Base-by-base conservation (phyloP, 2,888 invertebrate genomes). In the Caenorhabditis sinica region DNA sequence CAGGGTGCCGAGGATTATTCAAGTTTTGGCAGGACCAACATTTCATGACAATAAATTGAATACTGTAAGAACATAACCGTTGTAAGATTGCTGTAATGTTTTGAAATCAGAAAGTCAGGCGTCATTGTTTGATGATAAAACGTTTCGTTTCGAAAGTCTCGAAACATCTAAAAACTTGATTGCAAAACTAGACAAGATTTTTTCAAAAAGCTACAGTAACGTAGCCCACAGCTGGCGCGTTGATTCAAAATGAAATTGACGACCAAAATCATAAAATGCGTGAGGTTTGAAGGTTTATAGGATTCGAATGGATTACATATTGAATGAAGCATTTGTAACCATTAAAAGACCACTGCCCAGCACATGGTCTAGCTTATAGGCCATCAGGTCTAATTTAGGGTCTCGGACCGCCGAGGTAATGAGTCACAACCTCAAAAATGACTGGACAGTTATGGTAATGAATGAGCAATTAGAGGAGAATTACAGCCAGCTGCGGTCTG, bases 371-470 rank as follows among this genome's bases (percentile, higher is more conserved):
- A 33, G 60, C 63, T 61, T 61, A 66, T 68, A 68, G 23, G 68
- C 58, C 45, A 43, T 45, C 43, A 76, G 76, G 60, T 68, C 66
- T 76, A 76, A 76, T 76, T 66, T 60, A 30, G 33, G 76, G 76
- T 68, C 61, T 30, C 68, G 36, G 68, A 68, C 76, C 76, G 51
- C 68, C 45, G 49, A 68, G 17, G n/a, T 15, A 1, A 40, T 11
- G 6, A 40, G 11, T 11, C 6, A 40, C 6, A 6, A 36, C 33
- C 33, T 36, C 5, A 51, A 61, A 33, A 23, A 43, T 56, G 28
- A 20, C 51, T 45, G 20, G 8, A n/a, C 49, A 4, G 49, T 49
- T 49, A 49, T 20, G 4, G 49, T 49, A 49, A 49, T 49, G 20
- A 49, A n/a, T 49, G 20, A n/a, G 49, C 40, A 40, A 40, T 40